phyloP scores from a whole-genome alignment of 2,113 vertebrate genomes.

The Entosphenus tridentatus region DNA sequence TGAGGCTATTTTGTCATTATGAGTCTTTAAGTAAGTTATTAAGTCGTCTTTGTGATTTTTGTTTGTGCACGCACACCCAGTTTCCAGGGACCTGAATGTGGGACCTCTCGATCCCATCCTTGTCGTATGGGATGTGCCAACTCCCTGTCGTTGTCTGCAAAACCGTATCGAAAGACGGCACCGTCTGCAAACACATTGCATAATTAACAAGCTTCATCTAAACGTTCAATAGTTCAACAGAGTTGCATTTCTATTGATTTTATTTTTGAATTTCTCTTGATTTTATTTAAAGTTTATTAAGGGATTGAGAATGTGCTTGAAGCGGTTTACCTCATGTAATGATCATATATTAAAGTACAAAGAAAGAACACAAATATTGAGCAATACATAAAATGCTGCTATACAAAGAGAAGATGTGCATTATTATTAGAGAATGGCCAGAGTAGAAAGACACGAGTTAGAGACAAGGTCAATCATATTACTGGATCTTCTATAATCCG shows the following conservation, averaged over 20 bases:
- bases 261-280: not conserved
- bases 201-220: not conserved
- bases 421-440: too few relatives aligned
- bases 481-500: not conserved
- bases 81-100: conserved; percentile 45
- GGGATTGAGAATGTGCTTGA: not conserved
- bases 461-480: too few relatives aligned
- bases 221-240: not conserved
- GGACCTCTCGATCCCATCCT: conserved; percentile 29
- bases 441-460: too few relatives aligned
- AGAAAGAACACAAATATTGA: too few relatives aligned
- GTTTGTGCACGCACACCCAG: conserved; percentile 56
- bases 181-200: conserved; percentile 21
- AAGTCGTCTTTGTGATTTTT: conserved; percentile 7
- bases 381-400: too few relatives aligned
- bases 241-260: not conserved
- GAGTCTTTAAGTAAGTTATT: not conserved
- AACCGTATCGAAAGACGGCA: conserved; percentile 45
- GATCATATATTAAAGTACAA: not conserved
- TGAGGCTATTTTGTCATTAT: not conserved
- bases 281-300: not conserved
- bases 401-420: too few relatives aligned
- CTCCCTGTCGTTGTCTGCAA: conserved; percentile 42
- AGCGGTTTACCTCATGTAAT: not conserved
- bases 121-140: conserved; percentile 84